Conservation (phyloP, 2,888 invertebrate species). For the Drosophila phalerata region DNA sequence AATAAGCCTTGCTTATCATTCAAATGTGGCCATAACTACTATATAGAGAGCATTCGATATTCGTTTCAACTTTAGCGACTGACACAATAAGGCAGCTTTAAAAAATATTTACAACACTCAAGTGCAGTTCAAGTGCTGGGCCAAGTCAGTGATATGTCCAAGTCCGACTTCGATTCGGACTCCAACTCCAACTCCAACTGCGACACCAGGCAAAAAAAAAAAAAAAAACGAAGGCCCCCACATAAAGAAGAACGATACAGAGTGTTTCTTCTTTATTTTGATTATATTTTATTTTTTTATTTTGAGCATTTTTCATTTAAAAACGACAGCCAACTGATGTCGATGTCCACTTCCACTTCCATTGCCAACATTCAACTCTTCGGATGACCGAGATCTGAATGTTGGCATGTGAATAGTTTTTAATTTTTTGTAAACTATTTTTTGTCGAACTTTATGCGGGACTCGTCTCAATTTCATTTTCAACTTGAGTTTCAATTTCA, state of each 20-base stretch:
- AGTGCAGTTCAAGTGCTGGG: slow-evolving; percentile 81
- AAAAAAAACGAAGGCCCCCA: slow-evolving; percentile 64
- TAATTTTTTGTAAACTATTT: no score
- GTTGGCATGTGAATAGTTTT: slow-evolving; percentile 46
- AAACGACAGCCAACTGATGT: slow-evolving; percentile 79
- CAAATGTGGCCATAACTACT: slow-evolving; percentile 18
- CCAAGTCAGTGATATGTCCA: slow-evolving; percentile 73
- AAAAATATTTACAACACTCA: slow-evolving; percentile 82
- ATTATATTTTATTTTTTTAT: slow-evolving; percentile 30
- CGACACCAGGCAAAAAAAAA: slow-evolving; percentile 46
- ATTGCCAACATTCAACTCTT: slow-evolving; percentile 59
- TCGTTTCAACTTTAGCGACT: slow-evolving; percentile 68
- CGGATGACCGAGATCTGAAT: slow-evolving; percentile 59
- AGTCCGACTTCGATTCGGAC: slow-evolving; percentile 46
- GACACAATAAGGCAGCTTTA: slow-evolving; percentile 71
- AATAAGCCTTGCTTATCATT: slow-evolving; percentile 70
- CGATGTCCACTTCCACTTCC: slow-evolving; percentile 81
- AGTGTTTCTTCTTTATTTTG: slow-evolving; percentile 66
- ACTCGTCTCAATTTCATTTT: slow-evolving; percentile 66
- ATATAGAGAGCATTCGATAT: slow-evolving; percentile 63
- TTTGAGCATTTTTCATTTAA: slow-evolving; percentile 77
- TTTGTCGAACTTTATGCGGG: slow-evolving; percentile 52
- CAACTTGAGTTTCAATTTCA: slow-evolving; percentile 59
- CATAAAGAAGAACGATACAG: slow-evolving; percentile 73
- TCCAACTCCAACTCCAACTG: slow-evolving; percentile 1